Conservation (phyloP, 2,113 vertebrate species). For the Orthonyx spaldingii region DNA sequence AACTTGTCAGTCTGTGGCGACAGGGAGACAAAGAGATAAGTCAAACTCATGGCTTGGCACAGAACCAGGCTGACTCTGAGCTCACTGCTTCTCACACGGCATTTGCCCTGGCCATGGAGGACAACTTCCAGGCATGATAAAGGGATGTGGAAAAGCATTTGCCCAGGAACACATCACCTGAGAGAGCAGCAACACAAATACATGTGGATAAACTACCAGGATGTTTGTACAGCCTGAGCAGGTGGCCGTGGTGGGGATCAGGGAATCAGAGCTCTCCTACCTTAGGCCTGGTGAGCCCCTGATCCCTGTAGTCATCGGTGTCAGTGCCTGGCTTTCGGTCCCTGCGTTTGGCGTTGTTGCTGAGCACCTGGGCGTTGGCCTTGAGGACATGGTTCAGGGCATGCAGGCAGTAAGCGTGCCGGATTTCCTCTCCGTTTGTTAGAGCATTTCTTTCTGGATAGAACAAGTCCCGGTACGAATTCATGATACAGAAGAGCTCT, state of each 20-base stretch:
- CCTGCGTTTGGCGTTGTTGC: conserved; percentile 80
- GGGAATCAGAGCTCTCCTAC: conserved; percentile 56
- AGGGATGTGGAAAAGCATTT: background rate
- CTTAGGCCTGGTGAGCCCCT: conserved; percentile 94
- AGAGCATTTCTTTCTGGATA: conserved; percentile 81
- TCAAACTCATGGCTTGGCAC: background rate
- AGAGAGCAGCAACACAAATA: background rate
- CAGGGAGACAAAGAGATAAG: background rate
- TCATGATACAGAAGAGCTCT: conserved; percentile 90
- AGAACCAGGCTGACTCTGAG: background rate
- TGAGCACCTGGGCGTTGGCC: conserved; percentile 87
- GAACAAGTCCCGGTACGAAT: conserved; percentile 86
- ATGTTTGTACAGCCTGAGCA: background rate
- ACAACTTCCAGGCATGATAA: background rate
- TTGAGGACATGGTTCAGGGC: conserved; percentile 91
- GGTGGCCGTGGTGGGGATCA: background rate
- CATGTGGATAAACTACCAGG: background rate
- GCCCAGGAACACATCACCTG: background rate
- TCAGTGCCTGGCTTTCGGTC: conserved; percentile 67
- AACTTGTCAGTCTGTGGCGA: background rate
- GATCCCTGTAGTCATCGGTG: conserved; percentile 84
- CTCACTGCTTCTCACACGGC: background rate
- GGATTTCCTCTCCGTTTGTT: conserved; percentile 79
- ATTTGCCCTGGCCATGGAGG: background rate
- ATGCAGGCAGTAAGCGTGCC: conserved; percentile 86